Percentiles rank a stretch among this genome's conserved stretches.
phyloP scores from a whole-genome alignment of 2,113 vertebrate genomes.

The Protobothrops mucrosquamatus region DNA sequence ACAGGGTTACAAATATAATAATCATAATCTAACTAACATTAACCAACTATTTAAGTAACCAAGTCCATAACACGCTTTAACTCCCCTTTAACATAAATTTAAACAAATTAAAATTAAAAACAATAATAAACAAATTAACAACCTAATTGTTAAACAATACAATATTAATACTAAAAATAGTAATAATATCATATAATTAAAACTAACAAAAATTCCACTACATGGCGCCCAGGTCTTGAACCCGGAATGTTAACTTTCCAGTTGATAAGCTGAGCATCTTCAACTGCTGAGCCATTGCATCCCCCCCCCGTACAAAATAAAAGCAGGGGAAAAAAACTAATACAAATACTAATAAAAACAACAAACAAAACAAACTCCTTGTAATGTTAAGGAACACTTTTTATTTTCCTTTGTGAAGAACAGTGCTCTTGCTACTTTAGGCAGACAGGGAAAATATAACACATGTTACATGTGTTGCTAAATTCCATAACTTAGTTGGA shows the following conservation, averaged over 20 bases:
- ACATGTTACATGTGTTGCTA: not conserved
- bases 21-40: no score
- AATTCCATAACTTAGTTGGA: not conserved
- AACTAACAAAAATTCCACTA: no score
- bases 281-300: no score
- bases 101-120: no score
- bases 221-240: not conserved
- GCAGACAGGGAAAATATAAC: not conserved
- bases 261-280: not conserved
- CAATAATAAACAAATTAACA: no score
- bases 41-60: no score
- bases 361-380: not conserved
- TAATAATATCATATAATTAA: no score
- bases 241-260: not conserved
- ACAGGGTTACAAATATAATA: no score
- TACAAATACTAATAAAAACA: not conserved
- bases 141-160: no score
- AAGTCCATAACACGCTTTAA: no score
- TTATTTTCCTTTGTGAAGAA: not conserved
- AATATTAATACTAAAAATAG: no score
- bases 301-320: not conserved
- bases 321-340: not conserved
- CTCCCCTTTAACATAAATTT: no score
- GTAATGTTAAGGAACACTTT: not conserved
- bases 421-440: not conserved